Percentiles rank a stretch among this genome's conserved stretches.
Evolutionary conservation across 2,113 vertebrate genomes (phyloP).

Genomic region (Recurvirostra avosetta): DNA sequence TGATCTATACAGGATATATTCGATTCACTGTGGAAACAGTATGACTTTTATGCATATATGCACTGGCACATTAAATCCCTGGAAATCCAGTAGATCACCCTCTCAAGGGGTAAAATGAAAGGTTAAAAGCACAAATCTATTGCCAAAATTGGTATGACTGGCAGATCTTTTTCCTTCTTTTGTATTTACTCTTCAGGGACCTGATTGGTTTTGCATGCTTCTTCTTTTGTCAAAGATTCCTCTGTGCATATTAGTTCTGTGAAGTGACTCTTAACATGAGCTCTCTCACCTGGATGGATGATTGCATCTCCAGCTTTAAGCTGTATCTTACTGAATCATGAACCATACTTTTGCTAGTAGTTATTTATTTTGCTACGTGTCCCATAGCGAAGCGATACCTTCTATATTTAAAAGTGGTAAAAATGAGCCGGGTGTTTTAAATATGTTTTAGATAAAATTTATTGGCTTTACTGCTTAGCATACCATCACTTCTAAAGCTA

Average conservation of each 20-base stretch:
- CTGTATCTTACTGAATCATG: background rate
- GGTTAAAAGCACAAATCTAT: background rate
- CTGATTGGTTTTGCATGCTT: background rate
- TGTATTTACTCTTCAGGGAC: background rate
- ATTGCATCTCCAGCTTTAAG: background rate
- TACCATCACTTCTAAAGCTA: background rate
- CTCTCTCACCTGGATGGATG: background rate
- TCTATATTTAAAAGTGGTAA: background rate
- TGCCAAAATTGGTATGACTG: background rate
- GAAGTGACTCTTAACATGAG: background rate
- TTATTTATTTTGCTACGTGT: background rate
- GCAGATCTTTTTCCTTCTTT: background rate
- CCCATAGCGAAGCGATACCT: background rate
- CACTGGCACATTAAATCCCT: background rate
- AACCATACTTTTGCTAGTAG: background rate
- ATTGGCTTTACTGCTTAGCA: background rate
- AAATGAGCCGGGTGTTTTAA: background rate
- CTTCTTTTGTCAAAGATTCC: background rate
- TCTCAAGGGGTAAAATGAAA: background rate
- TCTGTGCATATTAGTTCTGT: background rate
- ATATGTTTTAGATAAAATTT: background rate
- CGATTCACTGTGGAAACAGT: background rate
- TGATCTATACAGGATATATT: background rate
- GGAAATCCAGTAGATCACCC: background rate
- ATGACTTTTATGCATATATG: background rate